phyloP scores from a whole-genome alignment of 1,140 invertebrate species.

The Drosophila sp. region DNA sequence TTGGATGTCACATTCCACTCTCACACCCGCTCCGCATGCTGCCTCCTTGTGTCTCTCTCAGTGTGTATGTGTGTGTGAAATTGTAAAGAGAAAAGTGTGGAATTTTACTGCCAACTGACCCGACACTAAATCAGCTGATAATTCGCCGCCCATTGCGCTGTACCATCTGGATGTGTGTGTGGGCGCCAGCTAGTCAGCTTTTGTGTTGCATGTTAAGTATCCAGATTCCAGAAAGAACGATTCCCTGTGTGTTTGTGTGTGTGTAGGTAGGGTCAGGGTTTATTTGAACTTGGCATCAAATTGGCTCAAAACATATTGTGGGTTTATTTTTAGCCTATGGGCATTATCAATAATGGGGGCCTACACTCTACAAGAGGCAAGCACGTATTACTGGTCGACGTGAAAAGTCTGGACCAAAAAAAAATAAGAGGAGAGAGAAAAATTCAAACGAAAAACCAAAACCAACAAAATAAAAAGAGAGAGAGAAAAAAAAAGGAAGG shows the following conservation, averaged over 20 bases:
- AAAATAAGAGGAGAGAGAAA: neutral
- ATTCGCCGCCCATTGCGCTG: conserved; percentile 47
- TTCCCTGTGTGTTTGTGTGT: conserved; percentile 6
- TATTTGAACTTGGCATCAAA: conserved; percentile 54
- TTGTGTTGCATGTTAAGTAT: conserved; percentile 50
- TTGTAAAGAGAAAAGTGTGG: conserved; percentile 79
- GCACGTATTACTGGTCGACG: conserved; percentile 7
- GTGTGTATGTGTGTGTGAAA: conserved; percentile 36
- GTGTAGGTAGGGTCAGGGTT: conserved; percentile 39
- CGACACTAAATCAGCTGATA: conserved; percentile 77
- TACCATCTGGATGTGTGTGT: conserved; percentile 39
- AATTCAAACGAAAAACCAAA: neutral
- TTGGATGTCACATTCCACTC: conserved; percentile 73
- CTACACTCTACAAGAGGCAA: conserved; percentile 5
- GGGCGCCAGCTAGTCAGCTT: conserved; percentile 46
- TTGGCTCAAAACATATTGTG: conserved; percentile 54
- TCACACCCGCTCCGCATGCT: neutral
- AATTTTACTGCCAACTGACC: conserved; percentile 74
- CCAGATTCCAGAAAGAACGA: conserved; percentile 21
- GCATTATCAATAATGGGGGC: conserved; percentile 39
- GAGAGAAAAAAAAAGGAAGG: neutral
- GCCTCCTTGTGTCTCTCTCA: neutral
- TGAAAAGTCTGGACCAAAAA: conserved; percentile 9
- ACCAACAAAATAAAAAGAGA: neutral
- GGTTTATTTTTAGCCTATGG: conserved; percentile 54